Evolutionary conservation across 2,888 invertebrate species (phyloP).

Genomic region (Oegoconia quadripuncta): DNA sequence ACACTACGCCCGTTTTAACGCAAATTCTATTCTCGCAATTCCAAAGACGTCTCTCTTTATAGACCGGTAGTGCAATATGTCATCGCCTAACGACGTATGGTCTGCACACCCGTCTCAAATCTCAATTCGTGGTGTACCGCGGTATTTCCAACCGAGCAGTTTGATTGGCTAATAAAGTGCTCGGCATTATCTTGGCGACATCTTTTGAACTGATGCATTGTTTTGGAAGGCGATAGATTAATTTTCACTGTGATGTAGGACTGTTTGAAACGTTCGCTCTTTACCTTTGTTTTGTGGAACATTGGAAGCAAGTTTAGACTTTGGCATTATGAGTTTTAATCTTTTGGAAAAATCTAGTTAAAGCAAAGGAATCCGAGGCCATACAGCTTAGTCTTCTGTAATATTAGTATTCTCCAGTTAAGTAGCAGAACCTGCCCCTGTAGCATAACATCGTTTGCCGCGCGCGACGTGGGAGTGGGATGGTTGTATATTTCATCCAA

Average conservation of each 20-base stretch:
- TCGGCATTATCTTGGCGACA: constrained; percentile 29
- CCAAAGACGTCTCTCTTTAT: background rate
- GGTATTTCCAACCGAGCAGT: no score
- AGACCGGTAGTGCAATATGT: constrained; percentile 2
- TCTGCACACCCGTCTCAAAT: constrained; percentile 2
- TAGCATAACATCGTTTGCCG: no score
- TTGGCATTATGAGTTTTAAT: no score
- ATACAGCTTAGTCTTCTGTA: no score
- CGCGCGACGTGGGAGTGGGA: no score
- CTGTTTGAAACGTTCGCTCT: constrained; percentile 1
- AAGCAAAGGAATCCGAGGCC: no score
- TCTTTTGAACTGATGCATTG: constrained; percentile 22
- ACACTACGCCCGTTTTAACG: background rate
- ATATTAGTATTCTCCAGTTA: no score
- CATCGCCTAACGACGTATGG: constrained; percentile 9
- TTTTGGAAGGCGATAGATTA: constrained; percentile 3
- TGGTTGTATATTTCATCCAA: no score
- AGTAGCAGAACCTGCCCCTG: no score
- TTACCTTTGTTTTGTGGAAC: background rate
- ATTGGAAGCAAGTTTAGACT: background rate
- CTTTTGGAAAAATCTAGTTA: no score
- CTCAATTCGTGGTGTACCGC: constrained; percentile 9
- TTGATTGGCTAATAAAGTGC: constrained; percentile 35
- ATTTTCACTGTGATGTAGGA: background rate
- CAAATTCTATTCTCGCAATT: background rate